A percentile compares a stretch with the other conserved stretches of the same genome.
Evolutionary conservation across 1,140 invertebrate species (phyloP).

Genomic region (Chrysopa pallens): DNA sequence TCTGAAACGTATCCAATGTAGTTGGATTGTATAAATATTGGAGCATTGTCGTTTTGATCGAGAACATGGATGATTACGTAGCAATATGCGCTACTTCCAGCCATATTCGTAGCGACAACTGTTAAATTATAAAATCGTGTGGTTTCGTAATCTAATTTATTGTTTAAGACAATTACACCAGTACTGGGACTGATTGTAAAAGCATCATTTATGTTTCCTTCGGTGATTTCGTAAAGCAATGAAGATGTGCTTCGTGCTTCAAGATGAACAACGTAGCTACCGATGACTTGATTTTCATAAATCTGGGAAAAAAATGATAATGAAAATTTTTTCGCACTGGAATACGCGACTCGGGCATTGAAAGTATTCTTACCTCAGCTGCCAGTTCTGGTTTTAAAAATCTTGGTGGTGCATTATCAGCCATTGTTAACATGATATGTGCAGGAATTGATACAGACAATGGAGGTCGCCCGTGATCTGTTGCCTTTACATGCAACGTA

Average conservation of each 20-base stretch:
- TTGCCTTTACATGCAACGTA: constrained; percentile 63
- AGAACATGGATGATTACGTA: constrained; percentile 57
- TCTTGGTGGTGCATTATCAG: constrained; percentile 72
- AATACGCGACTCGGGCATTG: too few relatives aligned
- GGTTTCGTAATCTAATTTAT: constrained; percentile 61
- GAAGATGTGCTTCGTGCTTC: constrained; percentile 62
- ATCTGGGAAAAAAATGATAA: constrained; percentile 23
- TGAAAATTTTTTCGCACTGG: neutral
- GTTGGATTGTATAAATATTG: constrained; percentile 44
- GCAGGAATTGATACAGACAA: constrained; percentile 61
- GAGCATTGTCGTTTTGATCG: constrained; percentile 75
- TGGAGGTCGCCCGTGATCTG: constrained; percentile 58
- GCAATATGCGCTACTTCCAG: constrained; percentile 43
- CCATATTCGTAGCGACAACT: constrained; percentile 70
- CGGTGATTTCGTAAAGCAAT: constrained; percentile 63
- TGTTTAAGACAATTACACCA: constrained; percentile 56
- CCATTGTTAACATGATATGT: constrained; percentile 72
- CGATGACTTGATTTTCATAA: constrained; percentile 63
- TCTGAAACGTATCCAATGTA: constrained; percentile 58
- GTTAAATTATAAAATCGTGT: constrained; percentile 65
- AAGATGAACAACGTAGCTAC: constrained; percentile 57
- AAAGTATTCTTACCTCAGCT: constrained; percentile 30
- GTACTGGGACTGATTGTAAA: constrained; percentile 75
- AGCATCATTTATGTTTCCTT: constrained; percentile 51
- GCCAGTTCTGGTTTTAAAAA: constrained; percentile 45